A percentile compares a stretch with the other conserved stretches of the same genome.
These are phyloP conservation scores for Takifugu bimaculatus DNA, from an alignment of 2,113 vertebrate genomes.

Conservation along the genomic window DNA sequence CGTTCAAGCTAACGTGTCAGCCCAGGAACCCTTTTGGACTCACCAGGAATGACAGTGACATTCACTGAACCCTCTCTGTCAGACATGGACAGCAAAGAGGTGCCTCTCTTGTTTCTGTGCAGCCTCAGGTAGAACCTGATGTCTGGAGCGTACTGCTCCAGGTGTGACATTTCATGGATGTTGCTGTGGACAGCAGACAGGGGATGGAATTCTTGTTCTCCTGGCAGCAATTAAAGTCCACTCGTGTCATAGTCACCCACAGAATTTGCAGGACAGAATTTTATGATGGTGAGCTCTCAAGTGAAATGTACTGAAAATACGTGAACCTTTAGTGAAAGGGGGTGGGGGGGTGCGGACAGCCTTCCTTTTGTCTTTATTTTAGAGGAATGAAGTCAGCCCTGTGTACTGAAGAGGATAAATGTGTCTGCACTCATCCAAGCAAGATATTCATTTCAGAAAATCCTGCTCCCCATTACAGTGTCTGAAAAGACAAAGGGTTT, in stretches of 20 bases:
- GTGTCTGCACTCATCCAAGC: constrained; percentile 3
- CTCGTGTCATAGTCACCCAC: background rate
- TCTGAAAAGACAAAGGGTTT: constrained; percentile 37
- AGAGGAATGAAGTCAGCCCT: constrained; percentile 10
- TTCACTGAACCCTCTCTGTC: too few species aligned
- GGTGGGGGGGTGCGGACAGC: background rate
- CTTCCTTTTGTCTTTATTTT: constrained; percentile 1
- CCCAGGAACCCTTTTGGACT: too few species aligned
- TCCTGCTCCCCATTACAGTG: constrained; percentile 21
- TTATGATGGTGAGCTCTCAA: background rate
- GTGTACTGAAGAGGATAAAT: constrained; percentile 8
- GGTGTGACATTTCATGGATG: background rate
- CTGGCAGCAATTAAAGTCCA: constrained; percentile 16
- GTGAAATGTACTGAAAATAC: background rate
- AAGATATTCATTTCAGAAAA: constrained; percentile 23
- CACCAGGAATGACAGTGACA: too few species aligned
- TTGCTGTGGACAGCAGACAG: constrained; percentile 6
- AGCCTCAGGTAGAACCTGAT: too few species aligned
- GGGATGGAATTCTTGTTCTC: constrained; percentile 18
- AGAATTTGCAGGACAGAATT: background rate
- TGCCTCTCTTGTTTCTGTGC: too few species aligned
- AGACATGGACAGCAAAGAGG: too few species aligned
- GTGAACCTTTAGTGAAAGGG: background rate
- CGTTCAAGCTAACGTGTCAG: too few species aligned
- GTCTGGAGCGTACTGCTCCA: too few species aligned